Evolutionary conservation across 2,888 invertebrate species (phyloP), one percentile per base, ranked within the genome.

Genomic region (Podabrus alpinus): DNA sequence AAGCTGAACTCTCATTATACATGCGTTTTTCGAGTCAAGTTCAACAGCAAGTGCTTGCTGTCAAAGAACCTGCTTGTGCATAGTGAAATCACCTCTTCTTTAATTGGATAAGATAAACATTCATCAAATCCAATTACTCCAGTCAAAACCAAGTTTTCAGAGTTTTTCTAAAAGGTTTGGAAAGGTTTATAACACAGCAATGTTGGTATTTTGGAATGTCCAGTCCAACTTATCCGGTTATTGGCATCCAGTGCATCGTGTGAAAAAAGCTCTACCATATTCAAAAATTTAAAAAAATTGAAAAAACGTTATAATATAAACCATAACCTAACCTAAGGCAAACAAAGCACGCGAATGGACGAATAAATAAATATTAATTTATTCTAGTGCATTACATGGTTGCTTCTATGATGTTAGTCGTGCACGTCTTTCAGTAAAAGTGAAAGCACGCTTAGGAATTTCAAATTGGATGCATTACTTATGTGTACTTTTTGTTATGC

Each of bases 391-490:
- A 64, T 19, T 64, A 64, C 21, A 19, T 19, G 17, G 21, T n/a
- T 64, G 17, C 17, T 16, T 19, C 19, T 64, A 64, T 19, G 62
- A 64, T 64, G n/a, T 19, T 19, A 64, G 17, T 64, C 62, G 17
- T 64, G 21, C 62, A 64, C 62, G 62, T 64, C 16, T 64, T 64
- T 64, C 62, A 64, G 62, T 64, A 64, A 64, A 64, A 64, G 62
- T 64, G 62, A 64, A 64, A 64, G 62, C 62, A 64, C 62, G 21
- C 62, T 19, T 64, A 10, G 62, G 62, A 64, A 64, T 64, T 64
- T 16, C 62, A 19, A 64, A 64, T 64, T 64, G 19, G 62, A 64
- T 64, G 62, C 62, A 64, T 64, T 61, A 19, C 61, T 61, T 19
- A 61, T 19, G 16, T 64, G 61, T 64, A 64, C 62, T n/a, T 64